Base-by-base conservation (phyloP, 2,113 vertebrate genomes). In the Microtus oregoni region DNA sequence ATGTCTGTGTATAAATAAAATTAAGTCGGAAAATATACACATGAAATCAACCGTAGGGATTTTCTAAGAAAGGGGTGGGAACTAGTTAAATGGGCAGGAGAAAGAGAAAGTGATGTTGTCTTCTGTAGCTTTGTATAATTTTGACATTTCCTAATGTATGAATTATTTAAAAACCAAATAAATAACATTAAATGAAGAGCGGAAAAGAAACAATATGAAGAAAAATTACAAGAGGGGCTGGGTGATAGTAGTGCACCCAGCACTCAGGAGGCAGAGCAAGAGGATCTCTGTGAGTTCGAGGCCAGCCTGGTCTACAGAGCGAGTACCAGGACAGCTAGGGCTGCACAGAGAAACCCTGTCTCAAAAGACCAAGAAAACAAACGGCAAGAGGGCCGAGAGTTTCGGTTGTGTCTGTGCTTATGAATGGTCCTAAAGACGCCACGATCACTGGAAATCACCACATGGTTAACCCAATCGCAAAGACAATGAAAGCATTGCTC, bases 381-480 rank as follows among this genome's bases (percentile, higher is more conserved):
- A 81, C n/a, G 55, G 17, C 47, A 24, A 92, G 50, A 92, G 47
- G 12, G 44, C 89, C 47, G 50, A 90, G 35, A 11, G 63, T 67
- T 93, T 95, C 58, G 90, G 77, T 38, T 61, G 10, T 76, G 9
- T 78, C 52, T 47, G 50, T n/a, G 28, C 44, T 90, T 86, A 32
- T 12, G 10, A 96, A 92, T 50, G 63, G 41, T 70, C 55, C 52
- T 86, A 32, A 89, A 41, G 72, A 86, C 50, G 94, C 92, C n/a
- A 82, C 52, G 61, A 81, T 73, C 89, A 63, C 61, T 89, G 52
- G 90, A 68, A 89, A 88, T 86, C 68, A 83, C 47, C 65, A 87
- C 83, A 77, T 55, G 52, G 70, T 83, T 94, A 95, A 97, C 41
- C 87, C 92, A 79, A 12, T 87, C 67, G 68, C 63, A 92, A 96